Evolutionary conservation across 2,113 vertebrate genomes (phyloP).

Genomic region (Mugil cephalus): DNA sequence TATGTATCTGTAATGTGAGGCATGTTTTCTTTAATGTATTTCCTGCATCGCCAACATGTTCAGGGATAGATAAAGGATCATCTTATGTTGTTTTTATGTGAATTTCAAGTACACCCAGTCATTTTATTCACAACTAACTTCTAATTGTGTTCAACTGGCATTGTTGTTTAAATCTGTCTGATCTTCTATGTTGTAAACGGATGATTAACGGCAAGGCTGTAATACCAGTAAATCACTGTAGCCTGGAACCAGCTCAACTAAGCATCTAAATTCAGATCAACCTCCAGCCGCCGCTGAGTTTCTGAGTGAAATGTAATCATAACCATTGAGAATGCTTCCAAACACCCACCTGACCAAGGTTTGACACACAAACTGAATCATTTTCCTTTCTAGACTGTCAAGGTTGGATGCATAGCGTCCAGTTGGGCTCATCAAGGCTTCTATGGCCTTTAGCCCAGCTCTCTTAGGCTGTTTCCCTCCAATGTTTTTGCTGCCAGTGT

Average conservation of each 20-base stretch:
- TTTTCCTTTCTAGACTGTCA: neutral
- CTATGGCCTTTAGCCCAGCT: neutral
- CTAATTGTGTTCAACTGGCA: neutral
- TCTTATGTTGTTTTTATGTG: too few relatives aligned
- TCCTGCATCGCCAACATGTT: too few relatives aligned
- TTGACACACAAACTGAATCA: neutral
- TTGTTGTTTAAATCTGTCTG: constrained; percentile 17
- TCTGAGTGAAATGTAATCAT: neutral
- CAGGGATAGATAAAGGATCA: too few relatives aligned
- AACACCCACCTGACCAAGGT: neutral
- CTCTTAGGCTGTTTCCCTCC: too few relatives aligned
- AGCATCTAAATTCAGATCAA: neutral
- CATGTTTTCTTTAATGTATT: too few relatives aligned
- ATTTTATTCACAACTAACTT: neutral
- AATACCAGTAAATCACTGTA: neutral
- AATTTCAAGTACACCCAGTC: neutral
- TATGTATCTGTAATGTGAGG: too few relatives aligned
- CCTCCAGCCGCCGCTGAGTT: neutral
- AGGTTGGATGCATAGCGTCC: neutral
- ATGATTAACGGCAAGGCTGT: constrained; percentile 4
- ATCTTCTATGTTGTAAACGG: constrained; percentile 7
- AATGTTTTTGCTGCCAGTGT: too few relatives aligned
- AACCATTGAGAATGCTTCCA: neutral
- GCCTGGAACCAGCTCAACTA: neutral
- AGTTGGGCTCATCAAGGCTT: neutral